phyloP scores from a whole-genome alignment of 92 coral and sea anemone genomes.

The Micromussa lordhowensis region DNA sequence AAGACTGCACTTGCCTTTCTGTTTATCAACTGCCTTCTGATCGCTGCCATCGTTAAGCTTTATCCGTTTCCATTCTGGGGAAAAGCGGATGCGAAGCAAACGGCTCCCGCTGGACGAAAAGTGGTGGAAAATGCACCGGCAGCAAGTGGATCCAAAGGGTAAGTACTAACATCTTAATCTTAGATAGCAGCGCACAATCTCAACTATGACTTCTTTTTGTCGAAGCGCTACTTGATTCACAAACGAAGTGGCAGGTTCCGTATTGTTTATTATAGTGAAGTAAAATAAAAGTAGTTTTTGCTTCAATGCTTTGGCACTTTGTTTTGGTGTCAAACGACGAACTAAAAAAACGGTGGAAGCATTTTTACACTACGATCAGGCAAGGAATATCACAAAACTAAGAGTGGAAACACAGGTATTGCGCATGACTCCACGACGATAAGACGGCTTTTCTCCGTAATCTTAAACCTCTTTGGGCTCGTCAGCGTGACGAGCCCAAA shows the following conservation, averaged over 20 bases:
- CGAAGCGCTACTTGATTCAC: background rate
- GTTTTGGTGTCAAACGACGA: background rate
- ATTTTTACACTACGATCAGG: no score
- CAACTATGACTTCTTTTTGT: background rate
- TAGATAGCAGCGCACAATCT: background rate
- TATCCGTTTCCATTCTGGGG: background rate
- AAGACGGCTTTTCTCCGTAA: no score
- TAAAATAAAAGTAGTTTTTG: background rate
- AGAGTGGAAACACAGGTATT: no score
- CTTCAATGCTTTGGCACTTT: background rate
- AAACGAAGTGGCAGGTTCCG: background rate
- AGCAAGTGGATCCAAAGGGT: slow-evolving; percentile 6
- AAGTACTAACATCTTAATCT: background rate
- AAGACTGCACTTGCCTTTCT: background rate
- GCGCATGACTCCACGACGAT: no score
- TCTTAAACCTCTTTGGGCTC: no score
- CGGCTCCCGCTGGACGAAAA: background rate
- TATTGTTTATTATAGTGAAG: background rate
- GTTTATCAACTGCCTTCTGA: background rate
- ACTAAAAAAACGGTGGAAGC: no score
- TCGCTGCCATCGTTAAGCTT: slow-evolving; percentile 2
- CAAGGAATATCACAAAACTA: no score
- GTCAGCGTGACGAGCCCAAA: no score
- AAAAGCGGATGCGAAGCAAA: background rate
- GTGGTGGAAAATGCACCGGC: background rate